phyloP scores from a whole-genome alignment of 1,140 invertebrate species.

The Drosophila bipectinata region DNA sequence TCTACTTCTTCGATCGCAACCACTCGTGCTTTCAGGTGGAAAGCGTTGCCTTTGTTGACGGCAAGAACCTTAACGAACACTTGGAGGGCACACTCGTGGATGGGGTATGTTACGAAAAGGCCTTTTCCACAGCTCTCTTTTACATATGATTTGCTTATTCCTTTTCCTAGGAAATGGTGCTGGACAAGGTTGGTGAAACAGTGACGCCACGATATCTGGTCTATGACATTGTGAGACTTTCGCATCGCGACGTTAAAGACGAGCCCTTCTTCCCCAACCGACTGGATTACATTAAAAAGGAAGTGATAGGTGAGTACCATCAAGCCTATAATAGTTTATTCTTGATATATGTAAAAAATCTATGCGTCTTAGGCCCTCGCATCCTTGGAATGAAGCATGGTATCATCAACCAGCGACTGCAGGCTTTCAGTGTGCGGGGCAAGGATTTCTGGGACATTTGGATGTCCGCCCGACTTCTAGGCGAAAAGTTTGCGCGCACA shows the following conservation, averaged over 20 bases:
- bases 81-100: constrained; percentile 95
- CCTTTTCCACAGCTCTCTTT: background rate
- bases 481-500: constrained; percentile 93
- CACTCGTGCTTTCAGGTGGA: constrained; percentile 96
- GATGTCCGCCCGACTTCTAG: constrained; percentile 88
- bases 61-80: constrained; percentile 89
- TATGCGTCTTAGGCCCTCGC: constrained; percentile 85
- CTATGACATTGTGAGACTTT: constrained; percentile 96
- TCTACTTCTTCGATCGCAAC: constrained; percentile 98
- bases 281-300: constrained; percentile 90
- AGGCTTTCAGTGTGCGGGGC: constrained; percentile 94
- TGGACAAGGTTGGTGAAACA: constrained; percentile 91
- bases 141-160: constrained; percentile 71
- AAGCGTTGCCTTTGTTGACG: constrained; percentile 91
- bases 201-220: constrained; percentile 95
- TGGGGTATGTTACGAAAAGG: constrained; percentile 85
- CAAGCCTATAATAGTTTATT: background rate
- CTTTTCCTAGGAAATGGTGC: constrained; percentile 92
- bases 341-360: background rate
- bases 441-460: constrained; percentile 96
- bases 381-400: constrained; percentile 90
- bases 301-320: constrained; percentile 85
- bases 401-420: constrained; percentile 89
- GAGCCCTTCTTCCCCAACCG: constrained; percentile 91
- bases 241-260: constrained; percentile 91